phyloP scores from a whole-genome alignment of 2,113 vertebrate species.

The Pithys albifrons region DNA sequence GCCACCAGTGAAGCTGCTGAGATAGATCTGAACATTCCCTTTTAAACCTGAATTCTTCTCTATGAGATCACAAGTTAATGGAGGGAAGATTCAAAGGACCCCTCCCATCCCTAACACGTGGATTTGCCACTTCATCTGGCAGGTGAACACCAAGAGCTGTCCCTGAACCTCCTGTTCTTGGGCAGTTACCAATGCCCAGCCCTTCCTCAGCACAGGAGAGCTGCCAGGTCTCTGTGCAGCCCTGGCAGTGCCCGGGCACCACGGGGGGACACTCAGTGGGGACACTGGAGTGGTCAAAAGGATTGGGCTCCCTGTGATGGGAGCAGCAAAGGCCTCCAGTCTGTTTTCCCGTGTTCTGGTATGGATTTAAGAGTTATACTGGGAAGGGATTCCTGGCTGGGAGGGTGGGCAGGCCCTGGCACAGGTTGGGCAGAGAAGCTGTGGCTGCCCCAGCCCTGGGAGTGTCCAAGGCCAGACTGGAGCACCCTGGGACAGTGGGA shows the following conservation, averaged over 20 bases:
- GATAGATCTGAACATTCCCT: neutral
- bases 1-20: neutral
- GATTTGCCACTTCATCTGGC: neutral
- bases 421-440: neutral
- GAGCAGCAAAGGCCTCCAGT: fast-evolving
- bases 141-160: neutral
- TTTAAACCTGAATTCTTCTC: neutral
- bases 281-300: fast-evolving
- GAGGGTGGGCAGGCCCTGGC: neutral
- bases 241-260: neutral
- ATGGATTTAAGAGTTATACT: neutral
- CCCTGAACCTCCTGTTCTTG: fast-evolving
- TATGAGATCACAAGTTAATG: fast-evolving
- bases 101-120: fast-evolving
- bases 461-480: neutral
- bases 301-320: fast-evolving
- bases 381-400: neutral
- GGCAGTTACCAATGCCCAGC: fast-evolving
- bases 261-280: fast-evolving
- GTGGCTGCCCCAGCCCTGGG: neutral
- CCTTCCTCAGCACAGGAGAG: fast-evolving
- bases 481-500: fast-evolving
- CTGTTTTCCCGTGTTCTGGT: neutral
- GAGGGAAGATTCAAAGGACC: fast-evolving
- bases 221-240: fast-evolving